These are phyloP conservation scores for Geotrypetes seraphini DNA, from an alignment of 2,797 vertebrate species.

Conservation along the genomic window DNA sequence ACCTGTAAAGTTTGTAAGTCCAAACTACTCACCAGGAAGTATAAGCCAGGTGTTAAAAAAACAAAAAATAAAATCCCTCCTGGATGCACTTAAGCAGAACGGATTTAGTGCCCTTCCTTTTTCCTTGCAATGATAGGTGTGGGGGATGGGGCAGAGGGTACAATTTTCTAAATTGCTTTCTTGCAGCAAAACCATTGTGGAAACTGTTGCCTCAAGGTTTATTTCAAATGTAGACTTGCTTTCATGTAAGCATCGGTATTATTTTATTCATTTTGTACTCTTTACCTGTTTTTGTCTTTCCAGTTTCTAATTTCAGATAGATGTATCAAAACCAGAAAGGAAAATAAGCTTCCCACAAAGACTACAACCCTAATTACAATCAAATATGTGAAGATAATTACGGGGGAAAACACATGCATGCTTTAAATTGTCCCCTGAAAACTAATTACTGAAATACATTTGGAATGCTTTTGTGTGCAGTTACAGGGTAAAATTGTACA, in stretches of 20 bases:
- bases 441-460: conserved; percentile 41
- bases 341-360: conserved; percentile 27
- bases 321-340: conserved; percentile 8
- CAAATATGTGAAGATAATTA: conserved; percentile 24
- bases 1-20: background rate
- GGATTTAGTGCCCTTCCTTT: too few relatives aligned
- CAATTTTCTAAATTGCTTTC: too few relatives aligned
- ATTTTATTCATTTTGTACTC: background rate
- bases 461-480: conserved; percentile 28
- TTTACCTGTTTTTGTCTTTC: conserved; percentile 6
- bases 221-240: too few relatives aligned
- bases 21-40: conserved; percentile 6
- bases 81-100: too few relatives aligned
- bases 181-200: too few relatives aligned
- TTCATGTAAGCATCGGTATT: too few relatives aligned
- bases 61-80: too few relatives aligned
- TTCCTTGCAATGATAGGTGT: too few relatives aligned
- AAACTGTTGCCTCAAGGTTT: too few relatives aligned
- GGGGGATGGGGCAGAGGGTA: too few relatives aligned
- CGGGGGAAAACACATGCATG: conserved; percentile 29
- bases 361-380: conserved; percentile 24
- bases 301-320: conserved; percentile 1
- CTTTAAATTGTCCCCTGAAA: conserved; percentile 42
- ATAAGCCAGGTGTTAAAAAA: conserved; percentile 14
- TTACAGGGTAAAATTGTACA: too few relatives aligned